Evolutionary conservation across 1,140 invertebrate genomes (phyloP), one percentile per base, ranked within the genome.

Genomic region (Zaprionus capensis): DNA sequence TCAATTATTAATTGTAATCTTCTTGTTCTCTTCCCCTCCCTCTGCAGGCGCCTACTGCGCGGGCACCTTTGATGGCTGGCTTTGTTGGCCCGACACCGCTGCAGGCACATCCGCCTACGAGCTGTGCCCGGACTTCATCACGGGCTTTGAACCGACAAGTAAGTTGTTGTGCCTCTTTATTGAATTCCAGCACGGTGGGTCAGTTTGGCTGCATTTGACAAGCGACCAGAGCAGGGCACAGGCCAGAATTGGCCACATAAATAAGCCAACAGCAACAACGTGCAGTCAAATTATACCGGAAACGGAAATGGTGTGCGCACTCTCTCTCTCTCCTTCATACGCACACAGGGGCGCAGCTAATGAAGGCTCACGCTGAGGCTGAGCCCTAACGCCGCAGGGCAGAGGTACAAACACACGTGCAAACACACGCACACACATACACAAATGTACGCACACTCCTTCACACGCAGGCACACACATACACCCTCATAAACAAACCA

Each of bases 1-100:
- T 66, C 46, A 57, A 12, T 61, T 51, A 68, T 71, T 55, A 74
- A 71, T 64, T 20, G 34, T 17, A 24, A 38, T 49, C 31, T 51
- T 72, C n/a, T 67, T 56, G 41, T 56, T 56, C 26, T 26, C 24
- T 12, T n/a, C 4, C 46, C 17, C 9, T 24, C 4, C 4, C 41
- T 38, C 38, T 68, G 22, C 91, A 94, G 95, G 94, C 46, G 78
- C 94, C 34, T 96, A 95, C 91, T 98, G 97, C 92, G 94, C 93
- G 28, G 94, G 95, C 58, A 95, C 95, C 4, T 98, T 97, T 93
- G 97, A 98, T 93, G 96, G 96, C 49, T 98, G 97, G 96, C 94
- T 95, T 5, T 98, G 97, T 91, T 98, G 97, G 97, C 96, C 96
- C 24, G 95, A 96, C 86, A 98, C 97, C 5, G 93, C 94, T 7